Evolutionary conservation across 2,888 invertebrate species (phyloP), one percentile per base, ranked within the genome.

Genomic region (Nomada flava): DNA sequence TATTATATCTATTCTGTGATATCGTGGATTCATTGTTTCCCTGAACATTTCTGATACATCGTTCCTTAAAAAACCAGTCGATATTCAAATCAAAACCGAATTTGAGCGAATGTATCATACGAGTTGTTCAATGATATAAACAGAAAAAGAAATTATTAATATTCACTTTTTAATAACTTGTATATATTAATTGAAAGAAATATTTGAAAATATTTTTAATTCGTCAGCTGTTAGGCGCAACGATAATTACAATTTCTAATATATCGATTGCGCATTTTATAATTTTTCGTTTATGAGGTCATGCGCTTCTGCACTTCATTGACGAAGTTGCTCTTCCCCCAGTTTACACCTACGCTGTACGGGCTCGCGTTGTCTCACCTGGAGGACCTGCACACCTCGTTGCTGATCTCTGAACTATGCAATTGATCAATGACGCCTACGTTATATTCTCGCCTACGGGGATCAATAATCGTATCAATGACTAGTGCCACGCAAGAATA

Each of bases 221-320:
- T 69, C 44, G 11, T 57, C 42, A 5, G 44, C 26, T 26, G 29
- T 44, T n/a, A 2, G 47, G 18, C 18, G 23, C 9, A 4, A 20
- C 0, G 42, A 55, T 18, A 20, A 55, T 55, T 57, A 57, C 3
- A 3, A 26, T 55, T 7, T 42, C 2, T 60, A 36, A 52, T 29
- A 10, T 1, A 18, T 11, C 4, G 13, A 5, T 57, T 15, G 15
- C 29, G n/a, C 20, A 53, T 42, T 55, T 70, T 70, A 50, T 47
- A 70, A 47, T 1, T 20, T 47, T 70, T 70, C 47, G 15, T 47
- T 70, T 60, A 20, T 29, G 57, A 69, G 60, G 68, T 82, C 71
- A 71, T 83, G 29, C 20, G 79, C 79, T 83, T 83, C 63, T 83
- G 52, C 47, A 36, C 55, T 74, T 63, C 62, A 76, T 59, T 63